These are phyloP conservation scores for Aegotheles bennettii DNA, from an alignment of 2,113 vertebrate species.

Conservation along the genomic window DNA sequence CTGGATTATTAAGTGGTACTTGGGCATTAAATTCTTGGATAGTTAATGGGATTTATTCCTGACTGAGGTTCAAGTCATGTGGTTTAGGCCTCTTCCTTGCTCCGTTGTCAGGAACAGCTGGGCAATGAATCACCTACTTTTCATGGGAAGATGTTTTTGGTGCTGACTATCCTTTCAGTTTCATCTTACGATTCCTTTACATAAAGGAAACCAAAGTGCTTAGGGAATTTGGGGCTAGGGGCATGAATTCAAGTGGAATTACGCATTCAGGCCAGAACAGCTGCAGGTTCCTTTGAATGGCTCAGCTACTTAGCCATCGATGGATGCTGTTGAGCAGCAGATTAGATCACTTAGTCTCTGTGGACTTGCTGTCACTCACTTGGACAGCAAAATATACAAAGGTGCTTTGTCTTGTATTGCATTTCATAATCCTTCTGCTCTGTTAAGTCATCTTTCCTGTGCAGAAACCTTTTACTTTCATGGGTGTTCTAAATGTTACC, in stretches of 20 bases:
- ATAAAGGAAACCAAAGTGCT: neutral
- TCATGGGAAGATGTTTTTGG: neutral
- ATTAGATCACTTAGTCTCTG: neutral
- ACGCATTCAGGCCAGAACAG: neutral
- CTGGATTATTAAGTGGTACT: neutral
- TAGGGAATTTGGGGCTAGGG: neutral
- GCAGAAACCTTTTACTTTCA: neutral
- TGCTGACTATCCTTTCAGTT: neutral
- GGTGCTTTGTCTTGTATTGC: neutral
- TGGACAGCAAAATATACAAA: neutral
- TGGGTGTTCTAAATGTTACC: neutral
- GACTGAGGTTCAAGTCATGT: neutral
- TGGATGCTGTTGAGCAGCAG: neutral
- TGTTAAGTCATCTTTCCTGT: neutral
- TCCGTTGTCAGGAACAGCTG: neutral
- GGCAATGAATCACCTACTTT: neutral
- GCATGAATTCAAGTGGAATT: neutral
- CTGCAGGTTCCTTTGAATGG: neutral
- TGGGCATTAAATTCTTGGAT: neutral
- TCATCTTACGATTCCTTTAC: neutral
- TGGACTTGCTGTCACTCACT: neutral
- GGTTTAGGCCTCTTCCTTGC: neutral
- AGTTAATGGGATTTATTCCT: neutral
- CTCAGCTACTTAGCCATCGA: neutral
- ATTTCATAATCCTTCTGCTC: neutral